Base-by-base conservation (phyloP, 2,888 invertebrate species). In the Mythimna albipuncta region DNA sequence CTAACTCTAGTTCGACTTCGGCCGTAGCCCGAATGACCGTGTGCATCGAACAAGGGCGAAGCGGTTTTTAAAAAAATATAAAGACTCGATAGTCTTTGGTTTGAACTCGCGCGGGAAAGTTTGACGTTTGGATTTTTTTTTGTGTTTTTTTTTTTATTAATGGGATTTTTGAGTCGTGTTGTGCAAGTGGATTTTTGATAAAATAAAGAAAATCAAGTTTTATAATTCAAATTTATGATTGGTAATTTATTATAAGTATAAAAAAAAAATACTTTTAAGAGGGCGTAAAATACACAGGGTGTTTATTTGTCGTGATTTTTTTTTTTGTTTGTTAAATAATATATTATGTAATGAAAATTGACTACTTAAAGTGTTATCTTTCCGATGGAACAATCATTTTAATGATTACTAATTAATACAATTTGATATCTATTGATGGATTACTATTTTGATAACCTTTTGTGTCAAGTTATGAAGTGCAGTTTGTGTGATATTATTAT, bases 1-100 rank as follows among this genome's bases (percentile, higher is more conserved):
- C 76, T 67, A 77, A 80, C 86, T 77, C 62, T 63, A 59, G 87
- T 89, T 90, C 90, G 91, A 72, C 79, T 71, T 72, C 66, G 74
- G 83, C 84, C 84, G 85, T 79, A 74, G 65, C 61, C 84, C 79
- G 87, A 55, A 74, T 77, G 65, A 67, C 71, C 73, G 79, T 74
- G 84, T 69, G 81, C 75, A 71, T 79, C 73, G 79, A 79, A 64
- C 65, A 78, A 82, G 76, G 71, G 62, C 75, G 75, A 59, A 64
- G 50, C 54, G 65, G 21, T 21, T 52, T 61, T 50, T 64, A 78
- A 85, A 75, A 78, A 81, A 35, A 58, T 54, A 71, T 62, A 73
- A 73, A 26, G 19, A 62, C 38, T 38, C 52, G 1, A 5, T 63
- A 11, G 57, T 80, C 64, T 61, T 19, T 64, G 69, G 32, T 61